Percentiles rank a stretch among this genome's conserved stretches.
Evolutionary conservation across 2,888 invertebrate genomes (phyloP).

Genomic region (Pyrrhia umbra): DNA sequence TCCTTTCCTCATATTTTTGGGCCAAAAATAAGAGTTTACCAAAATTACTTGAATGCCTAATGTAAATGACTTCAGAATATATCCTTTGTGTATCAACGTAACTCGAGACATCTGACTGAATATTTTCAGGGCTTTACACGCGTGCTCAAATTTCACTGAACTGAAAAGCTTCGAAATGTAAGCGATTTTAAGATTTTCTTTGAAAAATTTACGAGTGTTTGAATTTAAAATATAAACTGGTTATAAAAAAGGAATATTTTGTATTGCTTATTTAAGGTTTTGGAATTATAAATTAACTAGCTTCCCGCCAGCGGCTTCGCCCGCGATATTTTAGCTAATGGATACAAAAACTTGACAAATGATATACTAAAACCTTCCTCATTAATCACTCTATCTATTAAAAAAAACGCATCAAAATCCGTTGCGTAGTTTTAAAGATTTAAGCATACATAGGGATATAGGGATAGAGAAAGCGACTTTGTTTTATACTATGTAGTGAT

Average conservation of each 20-base stretch:
- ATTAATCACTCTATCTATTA: no score
- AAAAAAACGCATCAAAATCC: no score
- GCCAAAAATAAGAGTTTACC: conserved; percentile 34
- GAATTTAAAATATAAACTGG: not conserved
- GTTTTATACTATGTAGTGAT: no score
- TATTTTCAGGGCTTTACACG: conserved; percentile 39
- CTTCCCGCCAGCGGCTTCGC: no score
- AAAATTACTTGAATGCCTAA: conserved; percentile 48
- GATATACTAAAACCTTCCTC: no score
- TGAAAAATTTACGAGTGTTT: not conserved
- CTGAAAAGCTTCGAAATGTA: conserved; percentile 7
- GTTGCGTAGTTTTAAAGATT: no score
- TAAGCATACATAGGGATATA: no score
- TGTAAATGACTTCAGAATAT: conserved; percentile 40
- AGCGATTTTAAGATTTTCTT: not conserved
- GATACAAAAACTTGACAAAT: no score
- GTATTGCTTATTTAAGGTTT: not conserved
- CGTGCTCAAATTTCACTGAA: conserved; percentile 29
- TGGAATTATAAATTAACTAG: no score
- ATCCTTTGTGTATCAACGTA: conserved; percentile 41
- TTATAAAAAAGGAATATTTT: not conserved
- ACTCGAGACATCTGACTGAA: conserved; percentile 39
- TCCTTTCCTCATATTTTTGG: conserved; percentile 16
- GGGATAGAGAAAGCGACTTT: no score
- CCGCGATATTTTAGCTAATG: no score